Base-by-base conservation (phyloP, 2,888 invertebrate species). In the Bellardia bayeri region DNA sequence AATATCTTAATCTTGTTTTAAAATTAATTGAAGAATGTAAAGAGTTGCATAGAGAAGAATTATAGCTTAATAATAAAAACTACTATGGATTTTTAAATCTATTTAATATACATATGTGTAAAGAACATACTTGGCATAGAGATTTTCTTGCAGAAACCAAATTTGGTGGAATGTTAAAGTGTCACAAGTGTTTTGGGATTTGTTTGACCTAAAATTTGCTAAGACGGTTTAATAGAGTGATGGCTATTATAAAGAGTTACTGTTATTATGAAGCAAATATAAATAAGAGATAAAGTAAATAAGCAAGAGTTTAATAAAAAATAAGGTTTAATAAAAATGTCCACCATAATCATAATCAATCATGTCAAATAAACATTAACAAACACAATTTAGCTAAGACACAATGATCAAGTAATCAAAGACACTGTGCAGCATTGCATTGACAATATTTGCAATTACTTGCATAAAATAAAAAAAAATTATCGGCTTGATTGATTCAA, bases 1-100 rank as follows among this genome's bases (percentile, higher is more conserved):
- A 72, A 75, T 49, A 54, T 76, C 68, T 76, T 69, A 69, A 82
- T 75, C 68, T 75, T 68, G 75, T 75, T 68, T 23, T 23, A 8
- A 54, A 69, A 45, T 81, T 56, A 37, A 82, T 56, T 82, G 40
- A 66, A 42, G 23, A 66, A 66, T 42, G 14, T 40, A 23, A 37
- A 40, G 14, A 51, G 23, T 16, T 23, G 68, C 9, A 23, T 30
- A 54, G 30, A 1, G 11, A 8, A 76, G n/a, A 30, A 66, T 13
- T 63, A 13, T 63, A 4, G 30, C 5, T 11, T 61, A 33, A 49
- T 11, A 56, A 23, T 61, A 33, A 49, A n/a, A 56, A 23, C 33
- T 14, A 61, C 45, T 45, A 42, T n/a, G 74, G 42, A 6, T 30
- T 14, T 13, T 14, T 51, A n/a, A n/a, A 14, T 49, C 14, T 49